Conservation (phyloP, 2,797 vertebrate genomes). For the Melanotaenia nigrans region DNA sequence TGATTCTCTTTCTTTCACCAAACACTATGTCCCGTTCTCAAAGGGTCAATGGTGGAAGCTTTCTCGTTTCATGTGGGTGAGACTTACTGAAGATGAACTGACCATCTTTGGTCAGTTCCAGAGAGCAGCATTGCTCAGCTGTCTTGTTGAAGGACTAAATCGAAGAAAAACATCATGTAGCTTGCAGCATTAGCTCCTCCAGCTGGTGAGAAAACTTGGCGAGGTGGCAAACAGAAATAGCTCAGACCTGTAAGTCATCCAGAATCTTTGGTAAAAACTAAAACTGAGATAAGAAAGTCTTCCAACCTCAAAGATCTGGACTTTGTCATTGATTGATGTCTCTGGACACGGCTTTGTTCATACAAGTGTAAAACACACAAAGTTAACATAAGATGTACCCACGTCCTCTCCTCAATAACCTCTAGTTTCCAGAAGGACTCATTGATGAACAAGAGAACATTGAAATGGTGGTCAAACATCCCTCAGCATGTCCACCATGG, state of each 20-base stretch:
- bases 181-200: neutral
- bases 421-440: neutral
- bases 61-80: too few relatives aligned
- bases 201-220: neutral
- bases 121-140: too few relatives aligned
- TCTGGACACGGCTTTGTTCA: neutral
- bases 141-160: too few relatives aligned
- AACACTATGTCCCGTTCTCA: neutral
- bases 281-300: neutral
- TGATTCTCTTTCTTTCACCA: neutral
- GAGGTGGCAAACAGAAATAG: neutral
- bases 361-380: neutral
- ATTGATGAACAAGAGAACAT: neutral
- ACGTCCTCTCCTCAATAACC: neutral
- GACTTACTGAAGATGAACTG: too few relatives aligned
- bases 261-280: neutral
- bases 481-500: conserved; percentile 66
- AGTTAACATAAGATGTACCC: neutral
- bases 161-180: neutral
- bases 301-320: neutral
- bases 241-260: neutral
- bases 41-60: neutral
- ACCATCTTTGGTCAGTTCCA: too few relatives aligned
- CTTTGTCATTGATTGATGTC: neutral
- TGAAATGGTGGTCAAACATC: neutral